These are phyloP conservation scores for mouse (Mus musculus) DNA, from an alignment of 2,113 vertebrate genomes.

Conservation along the genomic window DNA sequence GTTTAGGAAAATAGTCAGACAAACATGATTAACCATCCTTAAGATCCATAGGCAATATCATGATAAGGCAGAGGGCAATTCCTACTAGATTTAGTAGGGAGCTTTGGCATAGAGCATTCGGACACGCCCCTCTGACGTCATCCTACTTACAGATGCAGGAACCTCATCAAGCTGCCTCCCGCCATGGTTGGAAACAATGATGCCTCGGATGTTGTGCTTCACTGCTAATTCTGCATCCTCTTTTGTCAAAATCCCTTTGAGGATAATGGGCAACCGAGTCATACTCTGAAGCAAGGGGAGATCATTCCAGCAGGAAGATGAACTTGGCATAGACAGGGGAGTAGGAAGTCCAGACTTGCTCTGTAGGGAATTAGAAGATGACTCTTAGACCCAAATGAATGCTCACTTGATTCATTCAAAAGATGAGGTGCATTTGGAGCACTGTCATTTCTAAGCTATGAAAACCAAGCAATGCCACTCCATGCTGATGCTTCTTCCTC, in stretches of 20 bases:
- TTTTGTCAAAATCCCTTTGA: conserved; percentile 98
- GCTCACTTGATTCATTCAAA: not conserved
- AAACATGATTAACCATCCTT: not conserved
- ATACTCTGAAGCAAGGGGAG: conserved; percentile 93
- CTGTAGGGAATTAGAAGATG: conserved; percentile 79
- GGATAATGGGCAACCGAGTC: conserved; percentile 94
- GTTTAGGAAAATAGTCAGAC: not conserved
- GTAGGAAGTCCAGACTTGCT: conserved; percentile 85
- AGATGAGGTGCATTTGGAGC: not conserved
- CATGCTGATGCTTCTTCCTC: not conserved
- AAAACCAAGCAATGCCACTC: not conserved
- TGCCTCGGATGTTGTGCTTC: conserved; percentile 93
- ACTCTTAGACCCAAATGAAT: not conserved
- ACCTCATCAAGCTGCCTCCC: conserved; percentile 96
- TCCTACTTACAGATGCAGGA: conserved; percentile 90
- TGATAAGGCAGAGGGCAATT: not conserved
- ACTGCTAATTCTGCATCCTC: conserved; percentile 97
- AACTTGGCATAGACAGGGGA: conserved; percentile 89
- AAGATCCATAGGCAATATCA: not conserved
- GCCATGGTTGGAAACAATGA: conserved; percentile 98
- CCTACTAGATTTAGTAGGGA: not conserved
- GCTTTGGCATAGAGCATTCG: not conserved
- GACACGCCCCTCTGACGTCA: not conserved
- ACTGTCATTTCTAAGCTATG: not conserved
- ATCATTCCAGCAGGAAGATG: conserved; percentile 95